Percentiles rank a stretch among this genome's conserved stretches.
phyloP scores from a whole-genome alignment of 2,888 invertebrate species.

The Periphyllus acericola region DNA sequence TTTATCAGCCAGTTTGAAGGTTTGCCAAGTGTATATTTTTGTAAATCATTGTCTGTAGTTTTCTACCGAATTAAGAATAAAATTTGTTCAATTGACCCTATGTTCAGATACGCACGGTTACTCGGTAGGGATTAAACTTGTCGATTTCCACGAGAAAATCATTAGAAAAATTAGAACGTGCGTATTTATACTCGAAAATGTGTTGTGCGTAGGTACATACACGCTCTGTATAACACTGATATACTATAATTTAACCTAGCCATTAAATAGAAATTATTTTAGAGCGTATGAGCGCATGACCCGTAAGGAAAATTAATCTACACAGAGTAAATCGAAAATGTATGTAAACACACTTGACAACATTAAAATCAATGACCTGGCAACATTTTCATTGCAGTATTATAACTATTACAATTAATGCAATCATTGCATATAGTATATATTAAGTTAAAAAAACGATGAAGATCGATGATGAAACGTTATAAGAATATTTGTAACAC shows the following conservation, averaged over 20 bases:
- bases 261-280: slow-evolving; percentile 38
- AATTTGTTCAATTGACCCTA: slow-evolving; percentile 19
- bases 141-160: slow-evolving; percentile 31
- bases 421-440: neutral
- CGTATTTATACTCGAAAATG: neutral
- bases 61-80: neutral
- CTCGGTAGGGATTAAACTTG: slow-evolving; percentile 2
- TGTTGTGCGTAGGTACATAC: slow-evolving; percentile 29
- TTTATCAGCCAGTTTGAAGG: neutral
- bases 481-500: slow-evolving; percentile 17
- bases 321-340: slow-evolving; percentile 8
- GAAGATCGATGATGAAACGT: slow-evolving; percentile 35
- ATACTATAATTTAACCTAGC: slow-evolving; percentile 13
- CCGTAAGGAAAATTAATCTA: neutral
- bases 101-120: neutral
- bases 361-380: slow-evolving; percentile 50
- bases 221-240: slow-evolving; percentile 57
- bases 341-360: neutral
- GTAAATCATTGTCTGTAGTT: neutral
- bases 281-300: slow-evolving; percentile 9
- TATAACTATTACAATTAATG: slow-evolving; percentile 4
- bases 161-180: slow-evolving; percentile 44
- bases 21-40: slow-evolving; percentile 45
- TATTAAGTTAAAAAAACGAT: neutral
- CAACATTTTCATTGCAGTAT: slow-evolving; percentile 26